phyloP scores from a whole-genome alignment of 2,888 invertebrate species.

The Macaria notata region DNA sequence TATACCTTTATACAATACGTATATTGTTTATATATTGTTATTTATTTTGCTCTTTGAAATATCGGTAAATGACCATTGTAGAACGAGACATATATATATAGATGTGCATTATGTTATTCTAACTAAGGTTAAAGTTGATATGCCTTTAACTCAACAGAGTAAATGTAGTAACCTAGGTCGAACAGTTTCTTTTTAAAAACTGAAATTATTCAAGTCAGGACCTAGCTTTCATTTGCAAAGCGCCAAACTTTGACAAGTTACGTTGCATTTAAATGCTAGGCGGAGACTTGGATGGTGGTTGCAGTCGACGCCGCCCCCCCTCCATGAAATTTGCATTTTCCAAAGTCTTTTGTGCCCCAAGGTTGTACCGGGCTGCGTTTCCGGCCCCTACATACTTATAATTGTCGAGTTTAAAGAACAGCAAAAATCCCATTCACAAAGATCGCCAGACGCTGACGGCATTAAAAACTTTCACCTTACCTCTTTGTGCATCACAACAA shows the following conservation, averaged over 20 bases:
- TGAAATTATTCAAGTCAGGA: conserved; percentile 36
- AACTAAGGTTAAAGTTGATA: no score
- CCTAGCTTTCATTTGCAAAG: conserved; percentile 62
- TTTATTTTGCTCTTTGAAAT: no score
- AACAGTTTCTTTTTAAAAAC: not conserved
- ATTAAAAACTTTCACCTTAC: conserved; percentile 41
- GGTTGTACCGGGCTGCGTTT: conserved; percentile 42
- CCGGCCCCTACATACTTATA: conserved; percentile 29
- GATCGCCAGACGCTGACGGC: conserved; percentile 37
- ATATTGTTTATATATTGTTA: no score
- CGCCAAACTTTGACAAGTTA: conserved; percentile 68
- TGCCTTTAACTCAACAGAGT: no score
- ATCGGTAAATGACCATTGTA: no score
- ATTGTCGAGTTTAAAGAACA: conserved; percentile 36
- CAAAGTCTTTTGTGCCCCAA: conserved; percentile 54
- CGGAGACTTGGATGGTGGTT: conserved; percentile 39
- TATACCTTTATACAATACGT: conserved; percentile 2
- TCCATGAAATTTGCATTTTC: conserved; percentile 63
- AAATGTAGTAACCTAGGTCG: not conserved
- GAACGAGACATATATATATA: no score
- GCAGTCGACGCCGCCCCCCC: conserved; percentile 42
- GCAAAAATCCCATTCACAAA: conserved; percentile 37
- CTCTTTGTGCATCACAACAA: conserved; percentile 39
- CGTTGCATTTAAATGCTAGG: conserved; percentile 68
- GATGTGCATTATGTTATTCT: no score